Percentiles rank a stretch among this genome's conserved stretches.
Conservation (phyloP, 1,140 invertebrate genomes). For the Drosophila leontia region DNA sequence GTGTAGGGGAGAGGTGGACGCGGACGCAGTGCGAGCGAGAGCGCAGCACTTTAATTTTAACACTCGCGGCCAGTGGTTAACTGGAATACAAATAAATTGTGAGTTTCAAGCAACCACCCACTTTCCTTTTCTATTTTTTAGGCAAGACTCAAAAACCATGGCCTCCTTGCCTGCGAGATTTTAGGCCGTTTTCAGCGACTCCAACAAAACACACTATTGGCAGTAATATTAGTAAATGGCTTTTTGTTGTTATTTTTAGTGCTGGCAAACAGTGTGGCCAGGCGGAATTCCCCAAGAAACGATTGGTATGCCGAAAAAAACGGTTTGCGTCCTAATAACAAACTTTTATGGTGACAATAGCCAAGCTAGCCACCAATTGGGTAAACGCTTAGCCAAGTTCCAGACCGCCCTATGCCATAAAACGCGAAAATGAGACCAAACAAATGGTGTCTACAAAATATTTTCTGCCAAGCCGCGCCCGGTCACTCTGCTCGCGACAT, state of each 20-base stretch:
- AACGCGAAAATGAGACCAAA: not conserved
- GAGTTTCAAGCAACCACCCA: not conserved
- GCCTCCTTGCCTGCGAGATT: not conserved
- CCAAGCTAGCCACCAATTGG: too few species aligned
- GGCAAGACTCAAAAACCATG: not conserved
- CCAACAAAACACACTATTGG: too few species aligned
- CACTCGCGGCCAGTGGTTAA: constrained; percentile 29
- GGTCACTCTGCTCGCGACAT: constrained; percentile 6
- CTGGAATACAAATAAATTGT: not conserved
- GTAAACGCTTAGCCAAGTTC: not conserved
- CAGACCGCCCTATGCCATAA: not conserved
- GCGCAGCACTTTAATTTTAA: constrained; percentile 28
- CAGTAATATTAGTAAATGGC: too few species aligned
- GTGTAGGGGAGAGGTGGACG: not conserved
- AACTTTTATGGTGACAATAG: too few species aligned
- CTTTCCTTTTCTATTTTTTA: not conserved
- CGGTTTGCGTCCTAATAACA: too few species aligned
- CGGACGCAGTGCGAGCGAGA: constrained; percentile 9
- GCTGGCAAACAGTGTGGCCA: too few species aligned
- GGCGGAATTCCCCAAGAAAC: too few species aligned
- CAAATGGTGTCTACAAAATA: not conserved
- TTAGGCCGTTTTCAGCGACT: too few species aligned
- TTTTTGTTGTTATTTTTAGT: too few species aligned
- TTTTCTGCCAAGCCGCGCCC: not conserved
- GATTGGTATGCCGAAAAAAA: too few species aligned